Evolutionary conservation across 2,888 invertebrate species (phyloP).

Genomic region (Emmelina monodactyla): DNA sequence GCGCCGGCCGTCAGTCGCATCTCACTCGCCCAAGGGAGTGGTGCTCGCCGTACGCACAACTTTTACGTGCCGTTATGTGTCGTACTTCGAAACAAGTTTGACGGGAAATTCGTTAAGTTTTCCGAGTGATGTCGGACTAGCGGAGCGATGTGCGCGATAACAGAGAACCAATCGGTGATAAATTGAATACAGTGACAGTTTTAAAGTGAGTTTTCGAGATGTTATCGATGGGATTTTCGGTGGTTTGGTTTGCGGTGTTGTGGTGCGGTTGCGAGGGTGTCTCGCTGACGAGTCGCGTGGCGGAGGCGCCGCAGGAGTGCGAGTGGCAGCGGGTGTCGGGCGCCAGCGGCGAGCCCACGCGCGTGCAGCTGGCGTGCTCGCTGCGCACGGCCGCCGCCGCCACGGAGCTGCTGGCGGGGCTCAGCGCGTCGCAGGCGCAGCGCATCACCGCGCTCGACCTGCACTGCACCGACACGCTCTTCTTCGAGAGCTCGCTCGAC

Average conservation of each 20-base stretch:
- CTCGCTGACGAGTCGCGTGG: conserved; percentile 59
- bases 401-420: conserved; percentile 69
- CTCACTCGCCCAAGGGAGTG: conserved; percentile 34
- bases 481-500: conserved; percentile 75
- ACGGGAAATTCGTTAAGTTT: conserved; percentile 63
- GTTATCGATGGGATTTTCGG: conserved; percentile 54
- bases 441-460: conserved; percentile 72
- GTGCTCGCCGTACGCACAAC: conserved; percentile 24
- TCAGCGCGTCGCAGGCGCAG: conserved; percentile 72
- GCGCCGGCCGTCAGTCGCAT: conserved; percentile 43
- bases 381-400: conserved; percentile 72
- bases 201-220: conserved; percentile 55
- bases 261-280: conserved; percentile 46
- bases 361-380: conserved; percentile 70
- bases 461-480: conserved; percentile 76
- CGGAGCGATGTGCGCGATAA: conserved; percentile 55
- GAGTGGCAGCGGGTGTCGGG: conserved; percentile 71
- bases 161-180: conserved; percentile 44
- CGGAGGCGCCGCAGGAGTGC: conserved; percentile 76
- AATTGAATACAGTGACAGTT: conserved; percentile 58
- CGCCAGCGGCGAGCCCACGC: conserved; percentile 60
- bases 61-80: conserved; percentile 50
- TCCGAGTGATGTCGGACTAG: conserved; percentile 49
- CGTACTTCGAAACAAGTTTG: conserved; percentile 63
- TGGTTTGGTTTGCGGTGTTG: conserved; percentile 44